Base-by-base conservation (phyloP, 1,140 invertebrate genomes). In the Belonocnema kinseyi region DNA sequence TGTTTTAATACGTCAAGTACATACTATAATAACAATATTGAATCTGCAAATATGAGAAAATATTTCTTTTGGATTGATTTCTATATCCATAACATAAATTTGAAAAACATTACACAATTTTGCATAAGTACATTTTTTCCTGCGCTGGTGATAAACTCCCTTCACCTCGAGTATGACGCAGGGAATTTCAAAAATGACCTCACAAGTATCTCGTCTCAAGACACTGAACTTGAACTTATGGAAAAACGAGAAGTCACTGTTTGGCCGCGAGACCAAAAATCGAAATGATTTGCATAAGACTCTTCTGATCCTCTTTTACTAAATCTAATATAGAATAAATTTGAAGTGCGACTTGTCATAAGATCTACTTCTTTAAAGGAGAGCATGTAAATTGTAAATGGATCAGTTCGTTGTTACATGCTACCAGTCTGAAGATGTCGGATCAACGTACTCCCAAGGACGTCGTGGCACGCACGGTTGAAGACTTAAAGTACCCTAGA, bases 401-500 rank as follows among this genome's bases (percentile, higher is more conserved):
- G 54, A 19, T 56, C 12, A 11, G 10, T 13, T 19, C n/a, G 10
- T 17, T 17, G n/a, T 10, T n/a, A n/a, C 21, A 19, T 66, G 26
- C 26, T 66, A 66, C 61, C 61, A 66, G 61, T 66, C 77, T 83
- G 78, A 80, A 70, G 52, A 77, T 78, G 78, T 78, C 76, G 78
- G 82, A 81, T 81, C 80, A 80, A 81, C 74, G 82, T 78, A 78
- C 82, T 81, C 77, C 73, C 80, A 81, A 83, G 80, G 82, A 75
- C 80, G 82, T 80, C 74, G 75, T 21, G 7, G 33, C 61, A 66
- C 61, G 61, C 61, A 66, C 33, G 40, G 26, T 46, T 33, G 33
- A 66, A 40, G 61, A 46, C 40, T 46, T 66, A n/a, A 61, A 56
- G 40, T 66, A 66, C 61, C 61, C 40, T 46, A 16, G 40, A 33